phyloP scores from a whole-genome alignment of 2,113 vertebrate genomes.

The Ellobius talpinus region DNA sequence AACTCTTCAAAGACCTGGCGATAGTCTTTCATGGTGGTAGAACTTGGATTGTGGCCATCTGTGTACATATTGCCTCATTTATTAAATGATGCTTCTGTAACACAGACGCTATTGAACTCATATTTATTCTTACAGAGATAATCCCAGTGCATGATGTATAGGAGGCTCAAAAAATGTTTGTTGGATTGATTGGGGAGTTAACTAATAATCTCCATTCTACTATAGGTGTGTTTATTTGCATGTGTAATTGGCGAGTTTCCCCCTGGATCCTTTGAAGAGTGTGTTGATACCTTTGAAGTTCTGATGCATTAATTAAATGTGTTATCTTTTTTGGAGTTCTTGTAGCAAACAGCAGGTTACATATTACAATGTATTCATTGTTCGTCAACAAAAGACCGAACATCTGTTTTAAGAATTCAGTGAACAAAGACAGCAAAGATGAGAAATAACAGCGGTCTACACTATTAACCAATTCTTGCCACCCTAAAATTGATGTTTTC shows the following conservation, averaged over 20 bases:
- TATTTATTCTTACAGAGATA: not conserved
- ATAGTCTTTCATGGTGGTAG: slow-evolving; percentile 4
- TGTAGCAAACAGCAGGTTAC: slow-evolving; percentile 42
- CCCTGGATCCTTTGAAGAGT: slow-evolving; percentile 58
- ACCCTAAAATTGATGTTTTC: slow-evolving; percentile 52
- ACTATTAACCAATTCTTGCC: slow-evolving; percentile 31
- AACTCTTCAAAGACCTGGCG: not conserved
- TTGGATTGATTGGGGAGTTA: slow-evolving; percentile 8
- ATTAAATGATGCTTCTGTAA: not conserved
- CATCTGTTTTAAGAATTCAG: slow-evolving; percentile 42
- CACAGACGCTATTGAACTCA: not conserved
- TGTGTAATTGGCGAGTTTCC: slow-evolving; percentile 49
- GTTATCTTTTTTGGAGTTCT: slow-evolving; percentile 67
- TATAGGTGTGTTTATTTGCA: slow-evolving; percentile 56
- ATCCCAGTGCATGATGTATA: not conserved
- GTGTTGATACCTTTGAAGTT: slow-evolving; percentile 65
- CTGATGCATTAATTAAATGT: slow-evolving; percentile 69
- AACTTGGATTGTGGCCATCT: slow-evolving; percentile 4
- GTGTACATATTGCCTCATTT: slow-evolving; percentile 39
- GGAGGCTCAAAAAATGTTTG: not conserved
- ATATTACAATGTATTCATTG: slow-evolving; percentile 58
- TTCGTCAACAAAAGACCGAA: slow-evolving; percentile 46
- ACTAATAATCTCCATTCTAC: not conserved
- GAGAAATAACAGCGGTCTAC: slow-evolving; percentile 15
- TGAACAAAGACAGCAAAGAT: slow-evolving; percentile 55